Evolutionary conservation across 2,888 invertebrate species (phyloP), one percentile per base, ranked within the genome.

Genomic region (Zele albiditarsus): DNA sequence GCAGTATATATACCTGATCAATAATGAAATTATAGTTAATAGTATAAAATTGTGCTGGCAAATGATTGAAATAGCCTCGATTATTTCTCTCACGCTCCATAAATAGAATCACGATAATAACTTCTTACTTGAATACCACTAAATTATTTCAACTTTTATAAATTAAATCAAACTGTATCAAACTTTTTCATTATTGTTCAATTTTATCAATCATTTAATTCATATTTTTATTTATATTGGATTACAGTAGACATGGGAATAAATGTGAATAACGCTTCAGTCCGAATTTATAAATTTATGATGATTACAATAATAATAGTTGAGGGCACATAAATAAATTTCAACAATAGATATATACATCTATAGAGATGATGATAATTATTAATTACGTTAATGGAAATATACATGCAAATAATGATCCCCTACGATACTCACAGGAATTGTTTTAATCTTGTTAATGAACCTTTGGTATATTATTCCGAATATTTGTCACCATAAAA

Each of bases 401-500:
- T n/a, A 27, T 71, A 71, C 33, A 16, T 28, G n/a, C 62, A 8
- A 71, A 62, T 71, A 71, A 71, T 71, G 42, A 62, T 58, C 10
- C 5, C 25, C 16, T 27, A 38, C 38, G 28, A 27, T 42, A 42
- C 70, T 46, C 70, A 38, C 25, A 60, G 62, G 70, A 62, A 71
- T 71, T 71, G 60, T 62, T 71, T 60, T 71, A 62, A 71, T 60
- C 70, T 46, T 60, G 33, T 70, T 71, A 58, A 42, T n/a, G 46
- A 60, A n/a, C 14, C 14, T 1, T 2, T 60, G 25, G 42, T 25
- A 42, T 27, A 23, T 69, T 33, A 33, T 62, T 28, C n/a, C 12
- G 33, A 38, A 58, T 57, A 58, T 8, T 33, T 53, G 4, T 20
- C 20, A 27, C 58, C 38, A 69, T 20, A 33, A 69, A 69, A 58